Evolutionary conservation across 2,888 invertebrate genomes (phyloP), one percentile per base, ranked within the genome.

Genomic region (Thera britannica): DNA sequence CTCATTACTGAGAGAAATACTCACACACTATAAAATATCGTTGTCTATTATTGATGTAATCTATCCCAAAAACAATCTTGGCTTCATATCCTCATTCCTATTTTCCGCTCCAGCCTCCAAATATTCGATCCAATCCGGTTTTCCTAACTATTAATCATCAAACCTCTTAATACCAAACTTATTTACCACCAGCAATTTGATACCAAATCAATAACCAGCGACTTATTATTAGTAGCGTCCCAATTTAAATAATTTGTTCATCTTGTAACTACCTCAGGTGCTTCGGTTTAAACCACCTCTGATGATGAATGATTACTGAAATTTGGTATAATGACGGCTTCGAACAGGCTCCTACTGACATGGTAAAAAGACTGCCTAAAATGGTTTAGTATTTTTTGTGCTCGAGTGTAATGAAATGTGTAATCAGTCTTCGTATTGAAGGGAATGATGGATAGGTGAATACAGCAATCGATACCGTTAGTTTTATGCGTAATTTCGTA

Each of bases 231-330:
- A 82, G 77, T 80, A 68, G 76, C 79, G 81, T 79, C 75, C 78
- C 75, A 81, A 79, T 80, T 80, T 78, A 77, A 78, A 79, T 77
- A 62, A 73, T 74, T 77, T 79, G 77, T 82, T 83, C 80, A 74
- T 80, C 75, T 72, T 77, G 72, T 75, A 83, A 87, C 86, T 88
- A 87, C 88, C 80, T 84, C 85, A 80, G 88, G 79, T 88, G 88
- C 85, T 76, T 77, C 79, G 83, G 85, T 84, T 65, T 61, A 89
- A 89, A 88, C 87, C 82, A 58, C 83, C 77, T 82, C 83, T 90
- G 90, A 93, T 92, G 92, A 90, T 91, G 87, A 92, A 90, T 93
- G 92, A 93, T 93, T 93, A 89, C 90, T 82, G 83, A 88, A 89
- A 90, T 92, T 92, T 88, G 77, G 80, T 87, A 86, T 93, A 93